phyloP scores from a whole-genome alignment of 2,888 invertebrate species.

The Empis stercorea region DNA sequence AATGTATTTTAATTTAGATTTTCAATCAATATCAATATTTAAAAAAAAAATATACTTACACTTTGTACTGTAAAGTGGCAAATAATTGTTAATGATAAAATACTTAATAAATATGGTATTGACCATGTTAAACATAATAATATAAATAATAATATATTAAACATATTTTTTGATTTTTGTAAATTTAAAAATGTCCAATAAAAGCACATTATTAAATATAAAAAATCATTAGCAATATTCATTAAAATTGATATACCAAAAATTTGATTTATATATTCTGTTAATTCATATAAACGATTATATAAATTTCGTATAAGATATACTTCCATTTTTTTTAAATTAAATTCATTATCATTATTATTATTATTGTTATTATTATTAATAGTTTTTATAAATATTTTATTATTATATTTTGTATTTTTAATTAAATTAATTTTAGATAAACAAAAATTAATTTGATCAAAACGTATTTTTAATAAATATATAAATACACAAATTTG shows the following conservation, averaged over 20 bases:
- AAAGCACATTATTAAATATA: slow-evolving; percentile 29
- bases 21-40: neutral
- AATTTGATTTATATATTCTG: slow-evolving; percentile 22
- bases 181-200: slow-evolving; percentile 31
- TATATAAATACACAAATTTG: slow-evolving; percentile 24
- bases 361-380: slow-evolving; percentile 4
- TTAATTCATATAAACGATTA: slow-evolving; percentile 27
- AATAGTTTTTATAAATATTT: neutral
- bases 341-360: slow-evolving; percentile 2
- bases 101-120: slow-evolving; percentile 27
- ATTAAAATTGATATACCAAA: slow-evolving; percentile 29
- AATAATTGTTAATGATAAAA: slow-evolving; percentile 23
- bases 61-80: slow-evolving; percentile 27
- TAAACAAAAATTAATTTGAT: slow-evolving; percentile 19
- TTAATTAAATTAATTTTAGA: slow-evolving; percentile 15
- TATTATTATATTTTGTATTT: neutral
- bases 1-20: neutral
- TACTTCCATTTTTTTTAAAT: too few species aligned
- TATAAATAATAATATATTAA: too few species aligned
- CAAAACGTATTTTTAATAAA: slow-evolving; percentile 24
- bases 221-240: slow-evolving; percentile 31
- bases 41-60: slow-evolving; percentile 25
- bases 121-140: slow-evolving; percentile 21
- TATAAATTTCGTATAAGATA: slow-evolving; percentile 24
- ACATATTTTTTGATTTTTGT: too few species aligned